Evolutionary conservation across 2,888 invertebrate genomes (phyloP).

Genomic region (Morinoia aosen): DNA sequence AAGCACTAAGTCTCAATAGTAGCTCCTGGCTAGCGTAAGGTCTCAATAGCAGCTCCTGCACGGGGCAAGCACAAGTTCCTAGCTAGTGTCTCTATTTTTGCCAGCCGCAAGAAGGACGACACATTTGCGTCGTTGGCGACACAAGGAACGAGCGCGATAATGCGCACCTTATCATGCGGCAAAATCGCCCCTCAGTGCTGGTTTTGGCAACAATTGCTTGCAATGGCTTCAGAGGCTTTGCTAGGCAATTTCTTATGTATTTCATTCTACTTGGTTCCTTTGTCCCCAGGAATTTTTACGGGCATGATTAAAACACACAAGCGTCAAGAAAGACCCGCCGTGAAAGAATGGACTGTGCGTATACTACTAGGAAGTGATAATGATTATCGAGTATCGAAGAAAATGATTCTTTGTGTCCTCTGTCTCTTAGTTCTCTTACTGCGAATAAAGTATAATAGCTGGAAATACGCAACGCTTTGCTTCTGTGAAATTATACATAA

Average conservation of each 20-base stretch:
- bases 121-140: not conserved
- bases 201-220: not conserved
- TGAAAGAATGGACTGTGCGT: not conserved
- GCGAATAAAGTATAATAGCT: not conserved
- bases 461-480: not conserved
- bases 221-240: not conserved
- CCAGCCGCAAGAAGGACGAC: not conserved
- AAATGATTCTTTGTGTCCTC: not conserved
- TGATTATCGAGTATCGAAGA: not conserved
- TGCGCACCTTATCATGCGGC: not conserved
- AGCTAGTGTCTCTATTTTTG: not conserved
- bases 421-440: not conserved
- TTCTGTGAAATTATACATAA: not conserved
- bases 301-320: not conserved
- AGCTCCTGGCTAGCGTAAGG: not conserved
- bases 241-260: not conserved
- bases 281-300: not conserved
- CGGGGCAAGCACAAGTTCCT: not conserved
- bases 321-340: not conserved
- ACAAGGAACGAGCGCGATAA: not conserved
- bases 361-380: not conserved
- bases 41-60: not conserved
- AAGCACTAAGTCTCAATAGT: not conserved
- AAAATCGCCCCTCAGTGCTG: not conserved
- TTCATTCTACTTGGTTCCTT: not conserved